Percentiles rank a stretch among this genome's conserved stretches.
These are phyloP conservation scores for Idaea biselata DNA, from an alignment of 2,888 invertebrate genomes.

Conservation along the genomic window DNA sequence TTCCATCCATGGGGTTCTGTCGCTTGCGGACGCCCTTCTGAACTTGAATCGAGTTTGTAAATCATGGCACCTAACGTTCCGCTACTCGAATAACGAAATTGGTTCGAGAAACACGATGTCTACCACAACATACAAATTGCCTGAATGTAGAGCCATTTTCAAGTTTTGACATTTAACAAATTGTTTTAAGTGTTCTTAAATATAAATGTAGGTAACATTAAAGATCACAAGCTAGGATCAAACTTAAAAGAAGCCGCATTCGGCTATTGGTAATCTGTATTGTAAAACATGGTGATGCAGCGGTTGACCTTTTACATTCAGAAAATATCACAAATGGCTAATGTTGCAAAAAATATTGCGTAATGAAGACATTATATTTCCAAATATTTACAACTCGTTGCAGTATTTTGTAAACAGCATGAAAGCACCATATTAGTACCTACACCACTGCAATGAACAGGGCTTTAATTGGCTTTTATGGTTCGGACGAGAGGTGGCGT, in stretches of 20 bases:
- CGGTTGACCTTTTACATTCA: constrained; percentile 49
- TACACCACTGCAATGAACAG: constrained; percentile 3
- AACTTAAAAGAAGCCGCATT: not conserved
- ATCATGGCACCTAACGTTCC: constrained; percentile 26
- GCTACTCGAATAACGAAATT: constrained; percentile 39
- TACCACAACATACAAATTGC: constrained; percentile 50
- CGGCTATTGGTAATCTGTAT: constrained; percentile 27
- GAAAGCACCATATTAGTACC: not conserved
- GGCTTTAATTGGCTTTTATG: constrained; percentile 23
- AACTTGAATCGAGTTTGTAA: constrained; percentile 26
- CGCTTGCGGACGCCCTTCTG: constrained; percentile 20
- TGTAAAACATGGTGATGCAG: constrained; percentile 23
- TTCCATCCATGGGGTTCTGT: constrained; percentile 24
- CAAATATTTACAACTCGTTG: constrained; percentile 7
- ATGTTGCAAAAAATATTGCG: not conserved
- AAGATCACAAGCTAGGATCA: not conserved
- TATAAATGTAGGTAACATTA: constrained; percentile 15
- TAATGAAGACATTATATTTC: not conserved
- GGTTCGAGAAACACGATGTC: constrained; percentile 36
- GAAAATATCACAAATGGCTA: constrained; percentile 39
- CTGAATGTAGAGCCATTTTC: constrained; percentile 34
- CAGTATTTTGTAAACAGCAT: not conserved
- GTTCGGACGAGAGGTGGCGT: constrained; percentile 26
- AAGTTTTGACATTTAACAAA: constrained; percentile 36
- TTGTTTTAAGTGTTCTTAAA: constrained; percentile 28